These are phyloP conservation scores for Halichoerus grypus DNA, from an alignment of 2,113 vertebrate species.

Conservation along the genomic window DNA sequence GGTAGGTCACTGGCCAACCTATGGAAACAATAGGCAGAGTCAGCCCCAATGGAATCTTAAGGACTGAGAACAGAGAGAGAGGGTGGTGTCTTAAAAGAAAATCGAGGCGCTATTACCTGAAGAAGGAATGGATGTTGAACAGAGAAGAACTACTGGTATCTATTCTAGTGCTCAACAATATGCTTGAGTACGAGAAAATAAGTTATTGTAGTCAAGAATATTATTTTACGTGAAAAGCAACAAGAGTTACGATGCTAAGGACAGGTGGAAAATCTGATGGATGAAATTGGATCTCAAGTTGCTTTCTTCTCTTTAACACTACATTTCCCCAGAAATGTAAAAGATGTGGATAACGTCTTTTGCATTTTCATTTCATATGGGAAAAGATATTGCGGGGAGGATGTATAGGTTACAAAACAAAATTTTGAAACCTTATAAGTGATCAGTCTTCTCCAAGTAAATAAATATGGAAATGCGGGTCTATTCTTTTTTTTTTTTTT, in stretches of 20 bases:
- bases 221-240: not conserved
- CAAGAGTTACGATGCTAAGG: not conserved
- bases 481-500: not conserved
- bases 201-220: not conserved
- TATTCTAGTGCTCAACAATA: not conserved
- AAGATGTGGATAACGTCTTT: not conserved
- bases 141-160: not conserved
- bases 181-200: not conserved
- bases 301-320: not conserved
- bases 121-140: not conserved
- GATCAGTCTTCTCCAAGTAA: not conserved
- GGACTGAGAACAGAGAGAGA: not conserved
- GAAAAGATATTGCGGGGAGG: not conserved
- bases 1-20: not conserved
- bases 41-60: not conserved
- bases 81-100: not conserved
- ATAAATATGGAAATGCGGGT: not conserved
- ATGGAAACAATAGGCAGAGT: not conserved
- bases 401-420: not conserved
- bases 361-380: not conserved
- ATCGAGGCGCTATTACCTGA: not conserved
- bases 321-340: not conserved
- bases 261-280: not conserved
- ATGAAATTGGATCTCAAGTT: constrained; percentile 8
- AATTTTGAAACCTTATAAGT: not conserved